Evolutionary conservation across 2,797 vertebrate genomes (phyloP).

Genomic region (Mormyrops attenuatus): DNA sequence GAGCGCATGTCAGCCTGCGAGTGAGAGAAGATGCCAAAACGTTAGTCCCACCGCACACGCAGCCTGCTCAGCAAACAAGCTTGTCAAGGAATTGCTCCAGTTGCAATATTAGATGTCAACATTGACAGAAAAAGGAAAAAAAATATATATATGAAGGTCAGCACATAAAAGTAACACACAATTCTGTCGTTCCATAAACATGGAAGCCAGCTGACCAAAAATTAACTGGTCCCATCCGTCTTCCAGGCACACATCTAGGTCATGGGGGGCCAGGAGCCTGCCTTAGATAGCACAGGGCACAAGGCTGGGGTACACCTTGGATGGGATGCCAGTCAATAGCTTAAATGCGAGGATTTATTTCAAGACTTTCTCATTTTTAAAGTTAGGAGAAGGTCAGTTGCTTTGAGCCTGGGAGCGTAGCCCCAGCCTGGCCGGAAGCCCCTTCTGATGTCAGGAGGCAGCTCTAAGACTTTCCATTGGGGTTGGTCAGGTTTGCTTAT

Average conservation of each 20-base stretch:
- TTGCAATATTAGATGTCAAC: background rate
- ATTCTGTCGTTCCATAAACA: background rate
- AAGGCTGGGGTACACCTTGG: background rate
- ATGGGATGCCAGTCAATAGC: background rate
- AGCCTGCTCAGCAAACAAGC: background rate
- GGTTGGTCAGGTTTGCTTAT: background rate
- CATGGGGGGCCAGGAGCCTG: background rate
- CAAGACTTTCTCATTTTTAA: background rate
- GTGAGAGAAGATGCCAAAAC: background rate
- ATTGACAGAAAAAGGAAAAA: background rate
- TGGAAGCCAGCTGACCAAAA: background rate
- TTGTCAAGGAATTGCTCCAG: background rate
- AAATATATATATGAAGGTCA: background rate
- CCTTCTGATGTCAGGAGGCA: background rate
- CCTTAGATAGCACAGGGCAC: background rate
- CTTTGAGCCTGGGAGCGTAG: background rate
- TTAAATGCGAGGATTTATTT: background rate
- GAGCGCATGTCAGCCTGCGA: constrained; percentile 70
- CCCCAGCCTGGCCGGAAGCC: background rate
- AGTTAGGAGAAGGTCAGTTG: background rate
- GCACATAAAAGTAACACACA: background rate
- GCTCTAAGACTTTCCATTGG: background rate
- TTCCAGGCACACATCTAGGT: background rate
- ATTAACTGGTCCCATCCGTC: background rate
- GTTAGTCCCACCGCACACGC: constrained; percentile 18